A percentile compares a stretch with the other conserved stretches of the same genome.
These are phyloP conservation scores for Zaprionus vittiger DNA, from an alignment of 1,140 invertebrate species.

Conservation along the genomic window DNA sequence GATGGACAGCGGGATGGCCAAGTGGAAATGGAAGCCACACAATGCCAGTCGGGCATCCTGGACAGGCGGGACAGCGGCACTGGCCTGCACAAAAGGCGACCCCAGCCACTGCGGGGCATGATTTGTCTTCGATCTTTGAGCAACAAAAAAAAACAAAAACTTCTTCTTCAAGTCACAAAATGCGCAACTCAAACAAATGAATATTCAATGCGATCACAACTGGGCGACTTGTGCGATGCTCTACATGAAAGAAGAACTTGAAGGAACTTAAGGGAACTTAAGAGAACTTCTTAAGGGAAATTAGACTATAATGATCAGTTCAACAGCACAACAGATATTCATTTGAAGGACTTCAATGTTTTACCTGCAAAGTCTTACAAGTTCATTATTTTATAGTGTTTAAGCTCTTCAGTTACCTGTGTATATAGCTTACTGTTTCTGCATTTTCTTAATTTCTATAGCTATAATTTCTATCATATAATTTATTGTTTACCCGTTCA, in stretches of 20 bases:
- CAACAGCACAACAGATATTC: too few relatives aligned
- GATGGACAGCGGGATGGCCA: constrained; percentile 1
- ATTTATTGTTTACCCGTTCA: fast-evolving
- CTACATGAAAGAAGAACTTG: neutral
- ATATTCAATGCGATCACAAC: constrained; percentile 24
- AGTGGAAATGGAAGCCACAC: constrained; percentile 70
- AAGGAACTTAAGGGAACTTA: neutral
- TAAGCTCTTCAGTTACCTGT: too few relatives aligned
- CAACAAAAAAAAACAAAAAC: constrained; percentile 42
- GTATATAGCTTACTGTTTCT: too few relatives aligned
- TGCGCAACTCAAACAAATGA: constrained; percentile 32
- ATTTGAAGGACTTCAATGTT: too few relatives aligned
- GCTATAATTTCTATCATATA: too few relatives aligned
- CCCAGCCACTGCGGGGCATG: constrained; percentile 64
- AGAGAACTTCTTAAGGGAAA: neutral
- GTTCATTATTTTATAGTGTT: too few relatives aligned
- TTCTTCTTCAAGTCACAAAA: constrained; percentile 24
- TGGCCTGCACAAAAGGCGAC: neutral
- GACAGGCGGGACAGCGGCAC: neutral
- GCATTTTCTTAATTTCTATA: too few relatives aligned
- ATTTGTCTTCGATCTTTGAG: constrained; percentile 61
- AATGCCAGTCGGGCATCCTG: constrained; percentile 48
- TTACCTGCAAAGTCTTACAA: too few relatives aligned
- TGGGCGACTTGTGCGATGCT: constrained; percentile 33
- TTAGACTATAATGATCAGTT: neutral